Conservation (phyloP, 2,797 vertebrate genomes). For the Danionella dracula region DNA sequence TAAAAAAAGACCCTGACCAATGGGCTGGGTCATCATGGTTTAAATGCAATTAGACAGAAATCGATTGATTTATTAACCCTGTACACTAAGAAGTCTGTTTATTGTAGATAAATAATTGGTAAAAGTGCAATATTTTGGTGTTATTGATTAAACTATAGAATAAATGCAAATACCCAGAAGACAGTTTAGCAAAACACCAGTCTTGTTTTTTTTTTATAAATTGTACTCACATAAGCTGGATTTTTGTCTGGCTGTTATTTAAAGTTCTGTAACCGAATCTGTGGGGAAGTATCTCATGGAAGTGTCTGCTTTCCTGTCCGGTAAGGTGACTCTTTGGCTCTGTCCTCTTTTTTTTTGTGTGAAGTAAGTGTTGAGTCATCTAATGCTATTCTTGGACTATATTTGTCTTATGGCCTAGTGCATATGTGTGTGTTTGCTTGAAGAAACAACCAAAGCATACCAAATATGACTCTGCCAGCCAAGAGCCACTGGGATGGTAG, state of each 20-base stretch:
- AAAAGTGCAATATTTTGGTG: too few relatives aligned
- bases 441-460: conserved; percentile 8
- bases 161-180: conserved; percentile 8
- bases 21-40: not conserved
- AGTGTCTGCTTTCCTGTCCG: conserved; percentile 26
- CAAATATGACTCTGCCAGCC: conserved; percentile 8
- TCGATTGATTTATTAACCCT: conserved; percentile 5
- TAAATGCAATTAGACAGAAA: conserved; percentile 6
- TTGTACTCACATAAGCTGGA: conserved; percentile 3
- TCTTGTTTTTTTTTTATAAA: not conserved
- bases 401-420: not conserved
- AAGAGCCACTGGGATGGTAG: not conserved
- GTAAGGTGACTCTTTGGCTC: conserved; percentile 35
- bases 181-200: not conserved
- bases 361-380: conserved; percentile 34
- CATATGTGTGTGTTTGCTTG: not conserved
- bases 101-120: too few relatives aligned
- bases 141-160: not conserved
- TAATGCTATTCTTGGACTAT: conserved; percentile 18
- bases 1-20: not conserved
- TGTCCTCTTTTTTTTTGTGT: conserved; percentile 11
- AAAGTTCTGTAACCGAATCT: conserved; percentile 33
- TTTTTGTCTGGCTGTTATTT: conserved; percentile 25
- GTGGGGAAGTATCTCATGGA: conserved; percentile 29
- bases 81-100: too few relatives aligned